Base-by-base conservation (phyloP, 2,888 invertebrate species). In the Mamestra brassicae region DNA sequence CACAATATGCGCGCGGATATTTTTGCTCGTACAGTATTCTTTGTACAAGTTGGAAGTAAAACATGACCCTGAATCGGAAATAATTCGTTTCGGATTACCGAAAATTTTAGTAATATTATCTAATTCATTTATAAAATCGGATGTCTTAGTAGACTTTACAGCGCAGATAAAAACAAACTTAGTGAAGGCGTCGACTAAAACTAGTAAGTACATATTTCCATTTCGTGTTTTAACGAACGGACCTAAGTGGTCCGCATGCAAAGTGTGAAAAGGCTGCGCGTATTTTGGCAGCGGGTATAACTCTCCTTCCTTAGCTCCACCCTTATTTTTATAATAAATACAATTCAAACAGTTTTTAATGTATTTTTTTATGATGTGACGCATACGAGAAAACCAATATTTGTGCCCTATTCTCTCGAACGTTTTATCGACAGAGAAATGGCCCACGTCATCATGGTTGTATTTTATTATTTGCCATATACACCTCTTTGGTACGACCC, bases 361-460 rank as follows among this genome's bases (percentile, higher is more conserved):
- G 38, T 38, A 38, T 38, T 38, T 38, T 38, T 38, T 38, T 38
- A 38, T 42, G 3, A 42, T 42, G 42, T 42, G 61, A 47, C 78
- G 66, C 76, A 86, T 76, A 26, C 62, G 58, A 8, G 78, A 67
- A 68, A 86, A 87, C 87, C 88, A 88, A 55, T 83, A 86, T 26
- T 55, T 65, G 50, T 42, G 4, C 15, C 36, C 36, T 38, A 85
- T 81, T 61, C 83, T 65, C 66, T 85, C 87, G 36, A 84, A 6
- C 79, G 87, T 88, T 81, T 87, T 89, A 50, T 89, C 87, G 10
- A 89, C 71, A 0, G 38, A 87, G 66, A 87, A 87, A 81, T 92
- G 91, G 1, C 91, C 91, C 0, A 86, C 50, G 45, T 88, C 88
- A 67, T 92, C 90, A 70, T 90, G 90, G 71, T 88, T 86, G 42